Conservation (phyloP, 2,797 vertebrate genomes). For the Nannoperca australis region DNA sequence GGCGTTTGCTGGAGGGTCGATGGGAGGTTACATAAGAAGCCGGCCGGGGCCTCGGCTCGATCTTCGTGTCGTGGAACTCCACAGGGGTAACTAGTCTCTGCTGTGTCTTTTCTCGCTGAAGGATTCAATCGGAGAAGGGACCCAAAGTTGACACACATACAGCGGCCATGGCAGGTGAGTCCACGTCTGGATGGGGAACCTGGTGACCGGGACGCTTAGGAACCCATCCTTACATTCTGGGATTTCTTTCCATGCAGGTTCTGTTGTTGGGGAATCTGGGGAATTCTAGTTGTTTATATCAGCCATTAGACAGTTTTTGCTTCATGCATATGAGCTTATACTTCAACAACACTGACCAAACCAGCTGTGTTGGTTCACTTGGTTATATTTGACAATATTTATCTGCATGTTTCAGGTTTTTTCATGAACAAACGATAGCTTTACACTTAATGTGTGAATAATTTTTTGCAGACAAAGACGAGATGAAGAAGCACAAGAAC, state of each 20-base stretch:
- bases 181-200: neutral
- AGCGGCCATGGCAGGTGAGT: conserved; percentile 83
- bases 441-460: neutral
- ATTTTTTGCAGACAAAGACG: conserved; percentile 67
- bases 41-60: neutral
- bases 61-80: conserved; percentile 11
- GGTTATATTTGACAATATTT: neutral
- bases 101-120: conserved; percentile 51
- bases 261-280: neutral
- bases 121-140: conserved; percentile 58
- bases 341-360: neutral
- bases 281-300: neutral
- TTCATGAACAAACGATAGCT: neutral
- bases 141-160: neutral
- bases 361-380: neutral
- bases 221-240: neutral
- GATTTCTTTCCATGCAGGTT: neutral
- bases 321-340: neutral
- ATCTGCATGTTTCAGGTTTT: neutral
- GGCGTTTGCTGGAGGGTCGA: conserved; percentile 39
- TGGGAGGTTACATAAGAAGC: conserved; percentile 66
- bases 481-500: conserved; percentile 35
- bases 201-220: neutral
- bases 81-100: conserved; percentile 15
- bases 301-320: neutral